phyloP scores from a whole-genome alignment of 2,113 vertebrate genomes.

The Xyliphius kryptos region DNA sequence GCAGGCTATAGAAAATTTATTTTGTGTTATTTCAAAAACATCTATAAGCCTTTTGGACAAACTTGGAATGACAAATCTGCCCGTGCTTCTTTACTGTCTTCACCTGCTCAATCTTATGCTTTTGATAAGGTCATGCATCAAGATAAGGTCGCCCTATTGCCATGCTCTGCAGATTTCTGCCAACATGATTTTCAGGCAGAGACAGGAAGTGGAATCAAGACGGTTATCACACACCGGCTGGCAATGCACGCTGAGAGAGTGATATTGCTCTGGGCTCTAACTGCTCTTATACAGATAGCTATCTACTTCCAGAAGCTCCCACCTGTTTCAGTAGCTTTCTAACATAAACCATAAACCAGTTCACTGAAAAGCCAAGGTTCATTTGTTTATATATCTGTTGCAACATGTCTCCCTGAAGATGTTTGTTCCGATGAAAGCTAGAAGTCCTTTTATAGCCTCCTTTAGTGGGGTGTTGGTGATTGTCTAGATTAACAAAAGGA shows the following conservation, averaged over 20 bases:
- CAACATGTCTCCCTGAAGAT: not conserved
- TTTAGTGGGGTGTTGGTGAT: not conserved
- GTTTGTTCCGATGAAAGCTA: constrained; percentile 14
- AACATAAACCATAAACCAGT: not conserved
- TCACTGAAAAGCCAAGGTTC: constrained; percentile 4
- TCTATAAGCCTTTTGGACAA: no score
- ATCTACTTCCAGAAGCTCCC: constrained; percentile 23
- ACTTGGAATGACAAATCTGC: constrained; percentile 9
- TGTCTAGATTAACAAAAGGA: not conserved
- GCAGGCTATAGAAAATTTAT: no score
- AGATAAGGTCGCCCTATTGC: constrained; percentile 12
- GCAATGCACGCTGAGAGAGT: constrained; percentile 12
- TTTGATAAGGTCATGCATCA: constrained; percentile 20
- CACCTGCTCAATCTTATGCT: constrained; percentile 1
- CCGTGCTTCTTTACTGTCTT: not conserved
- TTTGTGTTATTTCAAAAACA: no score
- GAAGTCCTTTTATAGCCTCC: constrained; percentile 3
- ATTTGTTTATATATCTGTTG: constrained; percentile 11
- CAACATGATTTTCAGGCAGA: not conserved
- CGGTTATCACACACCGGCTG: constrained; percentile 24
- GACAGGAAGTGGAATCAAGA: constrained; percentile 23
- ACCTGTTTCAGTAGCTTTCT: constrained; percentile 23
- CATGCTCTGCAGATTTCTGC: not conserved
- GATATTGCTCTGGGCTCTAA: constrained; percentile 23
- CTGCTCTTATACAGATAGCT: constrained; percentile 11